Conservation (phyloP, 2,888 invertebrate species). For the Hyppa rectilinea region DNA sequence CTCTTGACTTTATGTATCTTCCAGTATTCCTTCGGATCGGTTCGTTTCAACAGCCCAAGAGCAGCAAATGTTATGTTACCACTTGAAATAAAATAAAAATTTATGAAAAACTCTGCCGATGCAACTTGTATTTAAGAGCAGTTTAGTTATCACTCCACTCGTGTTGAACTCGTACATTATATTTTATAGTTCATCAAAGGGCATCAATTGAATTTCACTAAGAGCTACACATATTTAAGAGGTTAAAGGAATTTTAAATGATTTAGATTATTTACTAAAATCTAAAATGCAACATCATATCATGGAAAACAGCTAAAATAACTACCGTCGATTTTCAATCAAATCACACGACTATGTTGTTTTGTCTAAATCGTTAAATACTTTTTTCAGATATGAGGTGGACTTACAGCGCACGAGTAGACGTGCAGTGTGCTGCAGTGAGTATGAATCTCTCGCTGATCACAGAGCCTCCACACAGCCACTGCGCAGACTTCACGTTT, state of each 20-base stretch:
- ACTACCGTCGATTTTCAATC: background rate
- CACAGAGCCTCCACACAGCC: conserved; percentile 71
- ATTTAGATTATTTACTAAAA: background rate
- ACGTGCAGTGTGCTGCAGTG: conserved; percentile 66
- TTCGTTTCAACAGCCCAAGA: conserved; percentile 51
- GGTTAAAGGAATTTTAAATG: background rate
- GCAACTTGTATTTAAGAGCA: background rate
- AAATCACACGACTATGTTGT: background rate
- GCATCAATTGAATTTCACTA: background rate
- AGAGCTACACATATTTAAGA: background rate
- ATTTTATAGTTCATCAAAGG: background rate
- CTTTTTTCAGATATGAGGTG: background rate
- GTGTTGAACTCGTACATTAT: background rate
- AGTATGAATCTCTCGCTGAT: conserved; percentile 70
- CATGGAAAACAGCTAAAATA: background rate
- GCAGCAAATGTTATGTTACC: conserved; percentile 57
- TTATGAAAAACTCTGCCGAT: background rate
- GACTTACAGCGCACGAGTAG: conserved; percentile 32
- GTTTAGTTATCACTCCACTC: background rate
- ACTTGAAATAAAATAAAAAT: conserved; percentile 7
- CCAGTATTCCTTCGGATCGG: conserved; percentile 53
- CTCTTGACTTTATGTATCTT: conserved; percentile 54
- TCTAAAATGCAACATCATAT: background rate
- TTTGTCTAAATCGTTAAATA: background rate
- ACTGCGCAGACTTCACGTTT: conserved; percentile 49